phyloP scores from a whole-genome alignment of 2,888 invertebrate species.

The Acanthoscelides obtectus region DNA sequence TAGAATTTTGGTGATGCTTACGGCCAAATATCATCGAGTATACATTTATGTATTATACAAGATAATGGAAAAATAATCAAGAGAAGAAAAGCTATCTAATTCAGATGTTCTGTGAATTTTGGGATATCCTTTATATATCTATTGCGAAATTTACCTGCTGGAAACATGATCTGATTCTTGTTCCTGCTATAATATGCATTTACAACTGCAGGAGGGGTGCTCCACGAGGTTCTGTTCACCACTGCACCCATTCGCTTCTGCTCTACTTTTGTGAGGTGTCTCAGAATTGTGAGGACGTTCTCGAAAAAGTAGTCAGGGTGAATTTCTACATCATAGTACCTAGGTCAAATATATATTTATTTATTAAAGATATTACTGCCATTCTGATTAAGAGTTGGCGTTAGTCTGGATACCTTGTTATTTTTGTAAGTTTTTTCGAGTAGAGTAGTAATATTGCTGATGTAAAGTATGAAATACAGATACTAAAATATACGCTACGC shows the following conservation, averaged over 20 bases:
- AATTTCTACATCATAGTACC: slow-evolving; percentile 74
- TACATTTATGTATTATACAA: too few relatives aligned
- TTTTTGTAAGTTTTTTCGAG: too few relatives aligned
- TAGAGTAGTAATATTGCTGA: too few relatives aligned
- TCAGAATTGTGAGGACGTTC: slow-evolving; percentile 70
- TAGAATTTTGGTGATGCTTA: too few relatives aligned
- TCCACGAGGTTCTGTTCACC: slow-evolving; percentile 79
- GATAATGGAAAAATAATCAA: too few relatives aligned
- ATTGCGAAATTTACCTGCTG: slow-evolving; percentile 63
- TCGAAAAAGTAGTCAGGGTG: slow-evolving; percentile 75
- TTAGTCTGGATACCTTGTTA: too few relatives aligned
- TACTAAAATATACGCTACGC: too few relatives aligned
- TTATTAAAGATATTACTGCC: not conserved
- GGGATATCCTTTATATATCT: not conserved
- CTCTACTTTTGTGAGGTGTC: slow-evolving; percentile 67
- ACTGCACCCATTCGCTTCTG: slow-evolving; percentile 63
- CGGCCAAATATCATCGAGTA: too few relatives aligned
- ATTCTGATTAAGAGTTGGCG: not conserved
- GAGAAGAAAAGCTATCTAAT: too few relatives aligned
- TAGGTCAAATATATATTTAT: not conserved
- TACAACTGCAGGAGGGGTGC: slow-evolving; percentile 83
- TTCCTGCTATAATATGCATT: slow-evolving; percentile 95
- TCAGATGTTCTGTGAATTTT: too few relatives aligned
- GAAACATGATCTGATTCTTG: slow-evolving; percentile 79
- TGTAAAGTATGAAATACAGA: too few relatives aligned